Evolutionary conservation across 2,113 vertebrate genomes (phyloP), one percentile per base, ranked within the genome.

Genomic region (Arenaria interpres): DNA sequence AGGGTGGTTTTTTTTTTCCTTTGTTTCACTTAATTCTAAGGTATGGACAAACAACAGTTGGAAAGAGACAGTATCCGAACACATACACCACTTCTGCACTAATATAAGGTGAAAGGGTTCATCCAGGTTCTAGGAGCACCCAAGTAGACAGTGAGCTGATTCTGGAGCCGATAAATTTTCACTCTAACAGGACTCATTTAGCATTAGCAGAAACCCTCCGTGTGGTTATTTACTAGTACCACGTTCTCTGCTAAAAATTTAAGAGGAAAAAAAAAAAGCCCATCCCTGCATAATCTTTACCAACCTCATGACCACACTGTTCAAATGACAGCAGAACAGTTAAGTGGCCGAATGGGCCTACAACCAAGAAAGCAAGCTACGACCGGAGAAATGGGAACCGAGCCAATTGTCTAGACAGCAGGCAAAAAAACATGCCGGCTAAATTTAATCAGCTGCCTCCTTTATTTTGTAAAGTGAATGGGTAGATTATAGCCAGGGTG

Each of bases 351-450:
- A 87, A 69, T 92, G 80, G 88, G 90, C 88, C 95, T 76, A 81
- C 64, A 88, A 94, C 75, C 95, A 91, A 93, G 57, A 90, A 84
- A 84, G 83, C 79, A 46, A 78, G 73, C 94, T 67, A 75, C 77
- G 64, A 84, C 45, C 28, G 2, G 83, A 75, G 73, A 62, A 91
- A 79, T 14, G 57, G 94, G 93, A 94, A 82, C 62, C 12, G 28
- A 84, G 94, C 94, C 96, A 95, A 85, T 84, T 95, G 96, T 97
- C 97, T 97, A 96, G 97, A 97, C 95, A 96, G 94, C 86, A 97
- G 83, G 96, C 90, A 93, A 82, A 94, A 95, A 94, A 88, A n/a
- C 85, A 96, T 4, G 53, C 86, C 3, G 24, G 80, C 92, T 95
- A 97, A 94, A 97, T 96, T 93, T 95, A 94, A 96, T 96, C 97